Percentiles rank a stretch among this genome's conserved stretches.
Evolutionary conservation across 1,140 invertebrate genomes (phyloP).

Genomic region (Homarus americanus): DNA sequence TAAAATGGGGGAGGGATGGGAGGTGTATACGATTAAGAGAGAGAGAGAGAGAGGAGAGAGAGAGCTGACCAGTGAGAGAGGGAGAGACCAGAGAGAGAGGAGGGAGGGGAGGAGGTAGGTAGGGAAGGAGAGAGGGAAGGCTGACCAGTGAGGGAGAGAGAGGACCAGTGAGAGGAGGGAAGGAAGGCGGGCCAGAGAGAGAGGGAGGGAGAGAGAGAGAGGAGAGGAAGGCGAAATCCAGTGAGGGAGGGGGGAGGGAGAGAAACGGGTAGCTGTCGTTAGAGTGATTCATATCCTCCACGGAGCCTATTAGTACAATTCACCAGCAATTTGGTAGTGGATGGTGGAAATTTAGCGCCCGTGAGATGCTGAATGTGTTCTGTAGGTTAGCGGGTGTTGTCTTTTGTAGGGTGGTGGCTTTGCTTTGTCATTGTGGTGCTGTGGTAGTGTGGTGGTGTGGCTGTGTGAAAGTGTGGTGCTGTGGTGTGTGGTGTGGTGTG

Average conservation of each 20-base stretch:
- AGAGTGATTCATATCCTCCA: constrained; percentile 62
- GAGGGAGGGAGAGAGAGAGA: background rate
- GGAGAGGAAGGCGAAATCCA: background rate
- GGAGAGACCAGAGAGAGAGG: background rate
- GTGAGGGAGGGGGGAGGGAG: background rate
- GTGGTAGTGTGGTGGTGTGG: too few relatives aligned
- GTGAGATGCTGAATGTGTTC: constrained; percentile 28
- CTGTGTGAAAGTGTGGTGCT: too few relatives aligned
- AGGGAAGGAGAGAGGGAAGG: background rate
- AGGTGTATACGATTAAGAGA: too few relatives aligned
- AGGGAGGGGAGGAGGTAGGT: background rate
- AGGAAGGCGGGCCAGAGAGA: too few relatives aligned
- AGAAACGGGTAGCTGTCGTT: constrained; percentile 48
- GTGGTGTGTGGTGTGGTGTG: too few relatives aligned
- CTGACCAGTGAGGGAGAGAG: background rate
- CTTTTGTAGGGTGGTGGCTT: too few relatives aligned
- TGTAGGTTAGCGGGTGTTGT: background rate
- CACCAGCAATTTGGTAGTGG: constrained; percentile 68
- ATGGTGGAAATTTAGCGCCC: constrained; percentile 55
- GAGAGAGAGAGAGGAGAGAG: too few relatives aligned
- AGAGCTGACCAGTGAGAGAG: too few relatives aligned
- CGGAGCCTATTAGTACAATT: constrained; percentile 70
- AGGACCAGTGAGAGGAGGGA: background rate
- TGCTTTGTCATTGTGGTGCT: too few relatives aligned
- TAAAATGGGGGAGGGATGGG: too few relatives aligned